Conservation (phyloP, 1,140 invertebrate species). For the Ericerus pela region DNA sequence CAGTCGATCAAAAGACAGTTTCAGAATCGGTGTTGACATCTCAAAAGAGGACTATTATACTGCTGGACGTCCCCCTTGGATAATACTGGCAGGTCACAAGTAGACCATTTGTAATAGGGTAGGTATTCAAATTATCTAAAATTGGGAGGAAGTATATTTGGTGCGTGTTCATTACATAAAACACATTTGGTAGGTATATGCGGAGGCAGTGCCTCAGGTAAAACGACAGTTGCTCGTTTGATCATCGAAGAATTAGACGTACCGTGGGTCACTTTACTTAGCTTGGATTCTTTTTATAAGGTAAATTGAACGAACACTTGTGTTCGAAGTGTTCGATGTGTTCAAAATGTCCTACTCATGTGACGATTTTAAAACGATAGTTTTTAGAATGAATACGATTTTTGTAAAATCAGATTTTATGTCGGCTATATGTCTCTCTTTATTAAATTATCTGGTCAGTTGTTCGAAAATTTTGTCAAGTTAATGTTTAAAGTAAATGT, state of each 20-base stretch:
- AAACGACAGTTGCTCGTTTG: conserved; percentile 94
- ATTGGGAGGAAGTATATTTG: too few species aligned
- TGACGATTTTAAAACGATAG: not conserved
- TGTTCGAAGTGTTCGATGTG: not conserved
- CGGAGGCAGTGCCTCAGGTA: conserved; percentile 95
- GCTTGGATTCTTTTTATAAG: conserved; percentile 99
- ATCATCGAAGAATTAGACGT: conserved; percentile 95
- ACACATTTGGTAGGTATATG: conserved; percentile 63
- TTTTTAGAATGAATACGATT: not conserved
- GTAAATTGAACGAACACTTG: too few species aligned
- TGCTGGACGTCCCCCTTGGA: conserved; percentile 93
- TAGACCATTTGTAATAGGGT: conserved; percentile 97
- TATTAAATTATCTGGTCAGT: too few species aligned
- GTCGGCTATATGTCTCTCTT: not conserved
- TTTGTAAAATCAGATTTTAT: not conserved
- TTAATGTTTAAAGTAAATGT: too few species aligned
- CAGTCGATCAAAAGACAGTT: conserved; percentile 50
- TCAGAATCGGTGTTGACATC: conserved; percentile 68
- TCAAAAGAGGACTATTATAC: conserved; percentile 87
- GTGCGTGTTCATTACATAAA: not conserved
- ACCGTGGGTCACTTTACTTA: conserved; percentile 94
- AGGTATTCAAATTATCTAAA: conserved; percentile 24
- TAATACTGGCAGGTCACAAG: conserved; percentile 55
- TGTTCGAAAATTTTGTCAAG: too few species aligned
- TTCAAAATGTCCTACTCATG: not conserved